Evolutionary conservation across 2,888 invertebrate species (phyloP).

Genomic region (Adelphocoris suturalis): DNA sequence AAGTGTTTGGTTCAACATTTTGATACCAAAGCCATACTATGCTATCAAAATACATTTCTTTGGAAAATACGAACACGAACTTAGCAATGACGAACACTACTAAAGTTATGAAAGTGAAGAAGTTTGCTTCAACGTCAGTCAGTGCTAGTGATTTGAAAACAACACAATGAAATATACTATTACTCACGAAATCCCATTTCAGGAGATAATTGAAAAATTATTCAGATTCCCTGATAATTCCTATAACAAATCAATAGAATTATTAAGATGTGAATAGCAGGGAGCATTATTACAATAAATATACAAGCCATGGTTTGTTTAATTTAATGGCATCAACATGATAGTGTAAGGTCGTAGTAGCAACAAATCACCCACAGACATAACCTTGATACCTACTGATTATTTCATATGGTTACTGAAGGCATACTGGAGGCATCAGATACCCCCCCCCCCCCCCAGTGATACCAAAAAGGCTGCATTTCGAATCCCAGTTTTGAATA

Average conservation of each 20-base stretch:
- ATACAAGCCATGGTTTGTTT: no score
- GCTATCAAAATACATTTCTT: neutral
- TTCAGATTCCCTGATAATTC: slow-evolving; percentile 66
- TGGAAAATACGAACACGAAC: neutral
- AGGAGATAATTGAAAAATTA: slow-evolving; percentile 56
- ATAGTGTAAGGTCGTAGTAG: no score
- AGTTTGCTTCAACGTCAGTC: slow-evolving; percentile 53
- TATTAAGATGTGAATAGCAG: slow-evolving; percentile 9
- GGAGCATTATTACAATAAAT: neutral
- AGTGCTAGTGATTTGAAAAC: slow-evolving; percentile 63
- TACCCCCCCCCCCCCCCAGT: no score
- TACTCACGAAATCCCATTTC: slow-evolving; percentile 65
- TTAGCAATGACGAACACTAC: slow-evolving; percentile 28
- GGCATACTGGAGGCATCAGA: no score
- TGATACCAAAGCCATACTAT: neutral
- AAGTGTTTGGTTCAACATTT: neutral
- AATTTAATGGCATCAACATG: no score
- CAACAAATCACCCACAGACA: no score
- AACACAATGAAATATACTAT: slow-evolving; percentile 52
- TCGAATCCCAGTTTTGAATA: no score
- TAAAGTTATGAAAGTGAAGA: slow-evolving; percentile 38
- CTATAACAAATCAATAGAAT: slow-evolving; percentile 66
- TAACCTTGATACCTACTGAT: no score
- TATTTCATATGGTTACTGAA: no score
- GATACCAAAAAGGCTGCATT: no score